Evolutionary conservation across 1,140 invertebrate species (phyloP).

Genomic region (Drosophila nikananu): DNA sequence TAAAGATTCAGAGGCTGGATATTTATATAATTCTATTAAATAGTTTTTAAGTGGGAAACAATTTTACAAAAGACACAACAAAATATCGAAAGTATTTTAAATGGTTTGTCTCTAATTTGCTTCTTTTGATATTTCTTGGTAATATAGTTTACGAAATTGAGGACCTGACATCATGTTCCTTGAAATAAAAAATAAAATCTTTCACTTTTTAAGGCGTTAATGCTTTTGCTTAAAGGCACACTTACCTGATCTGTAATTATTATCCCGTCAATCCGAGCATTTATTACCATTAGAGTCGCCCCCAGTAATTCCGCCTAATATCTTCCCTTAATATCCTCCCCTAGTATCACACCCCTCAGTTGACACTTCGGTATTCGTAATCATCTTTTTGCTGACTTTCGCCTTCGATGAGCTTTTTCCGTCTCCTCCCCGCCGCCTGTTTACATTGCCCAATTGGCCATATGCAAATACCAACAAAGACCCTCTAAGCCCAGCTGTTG

Average conservation of each 20-base stretch:
- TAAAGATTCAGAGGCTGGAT: not conserved
- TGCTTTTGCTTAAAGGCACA: slow-evolving; percentile 11
- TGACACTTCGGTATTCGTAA: slow-evolving; percentile 33
- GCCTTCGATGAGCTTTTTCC: slow-evolving; percentile 43
- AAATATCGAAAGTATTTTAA: not conserved
- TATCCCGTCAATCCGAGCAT: slow-evolving; percentile 5
- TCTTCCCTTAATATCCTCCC: slow-evolving; percentile 2
- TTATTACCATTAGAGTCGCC: slow-evolving; percentile 23
- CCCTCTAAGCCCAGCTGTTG: slow-evolving; percentile 46
- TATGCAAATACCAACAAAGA: slow-evolving; percentile 72
- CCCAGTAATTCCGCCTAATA: slow-evolving; percentile 12
- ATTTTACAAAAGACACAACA: too few species aligned
- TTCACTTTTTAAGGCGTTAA: not conserved
- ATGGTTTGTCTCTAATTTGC: too few species aligned
- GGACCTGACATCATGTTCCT: too few species aligned
- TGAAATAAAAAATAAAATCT: not conserved
- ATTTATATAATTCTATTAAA: not conserved
- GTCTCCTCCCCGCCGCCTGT: slow-evolving; percentile 39
- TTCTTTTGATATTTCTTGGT: not conserved
- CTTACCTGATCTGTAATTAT: slow-evolving; percentile 39
- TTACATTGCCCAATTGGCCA: slow-evolving; percentile 77
- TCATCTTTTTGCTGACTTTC: slow-evolving; percentile 57
- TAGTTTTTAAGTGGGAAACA: not conserved
- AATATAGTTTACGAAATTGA: not conserved
- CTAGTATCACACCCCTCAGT: slow-evolving; percentile 21